Conservation (phyloP, 2,888 invertebrate genomes). For the Mythimna loreyi region DNA sequence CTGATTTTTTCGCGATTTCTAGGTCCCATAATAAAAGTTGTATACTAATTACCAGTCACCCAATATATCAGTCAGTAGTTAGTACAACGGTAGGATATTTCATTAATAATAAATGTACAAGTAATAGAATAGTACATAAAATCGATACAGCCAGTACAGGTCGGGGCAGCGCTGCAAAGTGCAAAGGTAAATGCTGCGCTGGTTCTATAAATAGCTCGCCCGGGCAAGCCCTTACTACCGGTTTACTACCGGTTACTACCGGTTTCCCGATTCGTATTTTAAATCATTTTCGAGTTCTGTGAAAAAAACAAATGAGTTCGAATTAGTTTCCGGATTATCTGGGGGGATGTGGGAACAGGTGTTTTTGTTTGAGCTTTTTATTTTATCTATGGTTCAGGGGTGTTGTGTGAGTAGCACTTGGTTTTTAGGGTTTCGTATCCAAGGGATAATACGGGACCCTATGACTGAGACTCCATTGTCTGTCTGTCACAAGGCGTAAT, state of each 20-base stretch:
- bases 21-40: no score
- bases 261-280: constrained; percentile 32
- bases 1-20: no score
- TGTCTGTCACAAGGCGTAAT: no score
- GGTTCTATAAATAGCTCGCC: constrained; percentile 79
- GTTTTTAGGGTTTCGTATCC: no score
- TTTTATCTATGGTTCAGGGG: not conserved
- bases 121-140: constrained; percentile 29
- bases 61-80: not conserved
- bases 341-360: not conserved
- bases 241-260: constrained; percentile 61
- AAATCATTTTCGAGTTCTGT: constrained; percentile 13
- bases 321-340: constrained; percentile 8
- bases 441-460: no score
- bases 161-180: constrained; percentile 71
- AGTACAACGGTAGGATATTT: not conserved
- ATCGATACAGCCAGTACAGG: constrained; percentile 57
- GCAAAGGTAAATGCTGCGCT: constrained; percentile 81
- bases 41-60: no score
- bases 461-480: no score
- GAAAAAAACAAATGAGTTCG: not conserved
- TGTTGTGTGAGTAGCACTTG: not conserved
- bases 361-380: not conserved
- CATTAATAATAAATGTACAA: constrained; percentile 9
- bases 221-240: constrained; percentile 65